Base-by-base conservation (phyloP, 2,113 vertebrate genomes). In the Burhinus bistriatus region DNA sequence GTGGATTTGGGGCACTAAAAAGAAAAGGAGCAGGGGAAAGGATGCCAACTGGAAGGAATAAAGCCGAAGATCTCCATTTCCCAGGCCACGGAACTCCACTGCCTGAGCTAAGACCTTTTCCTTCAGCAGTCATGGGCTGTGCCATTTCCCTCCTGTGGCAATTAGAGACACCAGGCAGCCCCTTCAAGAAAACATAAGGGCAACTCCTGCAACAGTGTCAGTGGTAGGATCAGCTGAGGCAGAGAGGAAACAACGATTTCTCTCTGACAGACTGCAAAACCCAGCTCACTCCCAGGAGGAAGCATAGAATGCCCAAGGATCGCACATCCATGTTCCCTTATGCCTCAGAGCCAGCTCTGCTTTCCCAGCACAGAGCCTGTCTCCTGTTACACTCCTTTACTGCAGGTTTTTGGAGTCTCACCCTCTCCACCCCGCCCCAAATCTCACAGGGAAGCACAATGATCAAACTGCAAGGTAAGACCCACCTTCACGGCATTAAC, bases 11-110 rank as follows among this genome's bases (percentile, higher is more conserved):
- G 51, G 55, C 64, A 62, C 40, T 32, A 11, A 58, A 64, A 49
- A 57, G 58, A 73, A 73, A 81, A 86, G 15, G 3, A 90, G 29
- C 58, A 21, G 17, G 9, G 6, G 23, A 51, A 93, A 32, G 69
- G 21, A 44, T 80, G 71, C 57, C 83, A 87, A 15, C 47, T 75
- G 65, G 57, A 52, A 76, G 36, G 13, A 19, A 45, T 21, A 61
- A 72, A 82, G 40, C 18, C 9, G 1, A 66, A 51, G 38, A 40
- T 7, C 23, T 72, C 23, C 21, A 40, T 81, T 82, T 84, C 61
- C 70, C 66, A 87, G 27, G 59, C 38, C 61, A 57, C 0, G 0
- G 29, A 89, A 9, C 55, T 83, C n/a, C 9, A 2, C 12, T n/a
- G 30, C 36, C 15, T 52, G 59, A 76, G 57, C 25, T 29, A 49